Evolutionary conservation across 2,797 vertebrate genomes (phyloP).

Genomic region (Anguilla marmorata): DNA sequence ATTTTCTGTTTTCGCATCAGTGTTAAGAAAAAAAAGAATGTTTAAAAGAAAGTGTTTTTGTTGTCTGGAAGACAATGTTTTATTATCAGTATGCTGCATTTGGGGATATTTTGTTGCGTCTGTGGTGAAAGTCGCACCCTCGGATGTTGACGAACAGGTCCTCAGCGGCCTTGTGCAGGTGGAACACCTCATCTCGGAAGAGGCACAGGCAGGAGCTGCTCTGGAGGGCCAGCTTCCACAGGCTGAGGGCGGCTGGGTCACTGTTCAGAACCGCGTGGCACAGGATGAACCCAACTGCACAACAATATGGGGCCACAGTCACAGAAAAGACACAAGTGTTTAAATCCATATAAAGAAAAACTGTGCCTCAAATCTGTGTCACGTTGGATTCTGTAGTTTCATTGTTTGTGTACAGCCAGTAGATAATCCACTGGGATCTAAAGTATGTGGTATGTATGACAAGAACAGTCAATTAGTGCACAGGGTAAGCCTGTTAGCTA

Average conservation of each 20-base stretch:
- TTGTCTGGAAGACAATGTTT: too few species aligned
- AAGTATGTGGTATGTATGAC: background rate
- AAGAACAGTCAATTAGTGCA: background rate
- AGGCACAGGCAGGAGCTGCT: slow-evolving; percentile 97
- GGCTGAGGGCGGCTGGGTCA: slow-evolving; percentile 86
- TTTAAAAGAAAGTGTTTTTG: too few species aligned
- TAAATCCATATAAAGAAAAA: background rate
- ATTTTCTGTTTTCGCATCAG: too few species aligned
- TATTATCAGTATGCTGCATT: too few species aligned
- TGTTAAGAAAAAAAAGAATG: too few species aligned
- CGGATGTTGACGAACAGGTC: slow-evolving; percentile 97
- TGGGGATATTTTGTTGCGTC: background rate
- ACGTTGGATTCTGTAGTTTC: background rate
- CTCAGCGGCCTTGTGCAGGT: slow-evolving; percentile 97
- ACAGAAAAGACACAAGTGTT: background rate
- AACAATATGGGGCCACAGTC: background rate
- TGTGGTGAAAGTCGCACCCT: slow-evolving; percentile 71
- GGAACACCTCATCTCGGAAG: slow-evolving; percentile 97
- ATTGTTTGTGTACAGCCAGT: background rate
- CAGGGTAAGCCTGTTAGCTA: background rate
- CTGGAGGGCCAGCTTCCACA: slow-evolving; percentile 97
- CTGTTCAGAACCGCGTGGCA: slow-evolving; percentile 91
- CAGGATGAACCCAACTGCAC: slow-evolving; percentile 93
- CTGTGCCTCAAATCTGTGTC: background rate
- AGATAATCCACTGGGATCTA: background rate